These are phyloP conservation scores for Dasysyrphus tricinctus DNA, from an alignment of 2,888 invertebrate genomes.

Conservation along the genomic window DNA sequence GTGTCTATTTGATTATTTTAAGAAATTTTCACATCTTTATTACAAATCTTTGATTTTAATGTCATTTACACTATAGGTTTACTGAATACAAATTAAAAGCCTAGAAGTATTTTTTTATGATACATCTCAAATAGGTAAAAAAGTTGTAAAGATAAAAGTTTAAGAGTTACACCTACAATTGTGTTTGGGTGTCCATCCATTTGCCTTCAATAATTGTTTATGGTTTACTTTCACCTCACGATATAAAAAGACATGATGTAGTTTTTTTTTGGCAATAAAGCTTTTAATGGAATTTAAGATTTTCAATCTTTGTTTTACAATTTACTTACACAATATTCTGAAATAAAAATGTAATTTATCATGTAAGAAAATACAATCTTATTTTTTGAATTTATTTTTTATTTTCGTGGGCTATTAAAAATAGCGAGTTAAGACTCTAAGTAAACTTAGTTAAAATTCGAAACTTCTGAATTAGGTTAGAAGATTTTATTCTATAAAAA, in stretches of 20 bases:
- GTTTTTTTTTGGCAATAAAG: constrained; percentile 26
- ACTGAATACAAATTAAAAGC: constrained; percentile 49
- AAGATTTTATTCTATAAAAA: too few relatives aligned
- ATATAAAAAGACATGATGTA: not conserved
- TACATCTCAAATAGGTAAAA: constrained; percentile 36
- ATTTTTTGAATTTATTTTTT: too few relatives aligned
- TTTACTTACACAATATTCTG: not conserved
- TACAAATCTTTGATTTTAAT: constrained; percentile 36
- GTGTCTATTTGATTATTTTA: not conserved
- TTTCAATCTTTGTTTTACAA: not conserved
- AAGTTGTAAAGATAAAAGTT: constrained; percentile 50
- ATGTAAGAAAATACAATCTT: not conserved
- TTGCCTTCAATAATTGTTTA: constrained; percentile 51
- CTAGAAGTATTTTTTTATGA: constrained; percentile 45
- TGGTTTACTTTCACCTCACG: constrained; percentile 56
- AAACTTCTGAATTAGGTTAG: too few relatives aligned
- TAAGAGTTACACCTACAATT: constrained; percentile 54
- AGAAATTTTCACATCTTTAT: constrained; percentile 43
- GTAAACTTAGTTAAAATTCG: too few relatives aligned
- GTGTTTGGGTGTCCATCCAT: constrained; percentile 5
- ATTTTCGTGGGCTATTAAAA: too few relatives aligned
- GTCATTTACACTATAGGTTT: not conserved
- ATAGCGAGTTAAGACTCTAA: too few relatives aligned
- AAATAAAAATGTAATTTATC: not conserved
- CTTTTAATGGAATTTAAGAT: constrained; percentile 50